phyloP scores from a whole-genome alignment of 2,797 vertebrate species.

The Danio kyathit region DNA sequence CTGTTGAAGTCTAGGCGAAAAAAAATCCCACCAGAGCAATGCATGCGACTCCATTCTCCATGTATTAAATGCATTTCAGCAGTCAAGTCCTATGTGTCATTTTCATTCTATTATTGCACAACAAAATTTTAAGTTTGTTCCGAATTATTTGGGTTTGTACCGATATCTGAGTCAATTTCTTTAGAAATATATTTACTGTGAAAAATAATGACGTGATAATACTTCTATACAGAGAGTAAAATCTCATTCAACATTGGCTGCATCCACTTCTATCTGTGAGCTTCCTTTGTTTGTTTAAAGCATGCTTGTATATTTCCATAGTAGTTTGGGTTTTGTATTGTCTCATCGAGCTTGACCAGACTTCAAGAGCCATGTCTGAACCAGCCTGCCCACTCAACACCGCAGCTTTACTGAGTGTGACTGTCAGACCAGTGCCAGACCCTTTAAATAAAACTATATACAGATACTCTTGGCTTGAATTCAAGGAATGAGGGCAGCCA shows the following conservation, averaged over 20 bases:
- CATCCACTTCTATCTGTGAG: neutral
- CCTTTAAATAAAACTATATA: neutral
- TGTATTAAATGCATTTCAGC: no score
- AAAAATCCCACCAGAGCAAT: no score
- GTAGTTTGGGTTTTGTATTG: conserved; percentile 2
- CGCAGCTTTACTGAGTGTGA: conserved; percentile 5
- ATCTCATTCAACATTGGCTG: neutral
- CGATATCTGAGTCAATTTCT: no score
- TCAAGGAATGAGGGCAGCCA: conserved; percentile 40
- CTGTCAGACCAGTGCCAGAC: neutral
- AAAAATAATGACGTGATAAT: no score
- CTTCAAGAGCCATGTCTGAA: conserved; percentile 32
- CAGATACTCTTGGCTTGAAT: conserved; percentile 23
- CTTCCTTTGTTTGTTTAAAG: neutral
- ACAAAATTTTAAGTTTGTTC: no score
- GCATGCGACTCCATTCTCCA: no score
- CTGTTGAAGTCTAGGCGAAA: no score
- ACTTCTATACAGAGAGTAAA: no score
- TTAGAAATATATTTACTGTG: no score
- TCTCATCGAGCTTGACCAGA: conserved; percentile 26
- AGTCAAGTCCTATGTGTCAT: no score
- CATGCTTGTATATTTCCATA: neutral
- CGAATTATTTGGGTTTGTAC: no score
- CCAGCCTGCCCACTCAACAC: conserved; percentile 11
- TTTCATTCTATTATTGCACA: no score